phyloP scores from a whole-genome alignment of 2,888 invertebrate species.

The Tiphia femorata region DNA sequence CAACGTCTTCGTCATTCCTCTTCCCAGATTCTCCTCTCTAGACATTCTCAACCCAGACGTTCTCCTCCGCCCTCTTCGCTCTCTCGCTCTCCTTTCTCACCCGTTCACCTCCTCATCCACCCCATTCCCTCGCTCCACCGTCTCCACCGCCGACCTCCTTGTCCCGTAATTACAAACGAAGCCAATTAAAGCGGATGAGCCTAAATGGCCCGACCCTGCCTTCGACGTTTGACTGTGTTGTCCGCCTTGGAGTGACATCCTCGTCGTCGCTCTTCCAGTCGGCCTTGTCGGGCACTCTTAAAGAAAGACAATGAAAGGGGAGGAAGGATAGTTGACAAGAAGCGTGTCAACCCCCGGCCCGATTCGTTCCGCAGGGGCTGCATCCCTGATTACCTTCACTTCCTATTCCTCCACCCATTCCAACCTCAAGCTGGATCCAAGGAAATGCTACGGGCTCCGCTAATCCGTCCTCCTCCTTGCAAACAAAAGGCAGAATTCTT shows the following conservation, averaged over 20 bases:
- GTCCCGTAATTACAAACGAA: slow-evolving; percentile 45
- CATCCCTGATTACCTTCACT: no score
- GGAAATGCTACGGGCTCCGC: no score
- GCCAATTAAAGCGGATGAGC: slow-evolving; percentile 49
- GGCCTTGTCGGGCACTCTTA: no score
- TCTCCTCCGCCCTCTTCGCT: slow-evolving; percentile 7
- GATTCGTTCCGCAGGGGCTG: no score
- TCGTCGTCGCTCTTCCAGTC: neutral
- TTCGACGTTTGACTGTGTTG: slow-evolving; percentile 30
- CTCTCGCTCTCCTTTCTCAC: slow-evolving; percentile 1
- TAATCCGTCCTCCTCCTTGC: no score
- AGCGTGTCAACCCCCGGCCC: no score
- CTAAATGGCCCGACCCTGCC: slow-evolving; percentile 36
- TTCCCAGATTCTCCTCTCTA: neutral
- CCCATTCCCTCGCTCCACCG: no score
- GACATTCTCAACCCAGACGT: neutral
- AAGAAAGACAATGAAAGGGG: no score
- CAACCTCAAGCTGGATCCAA: no score
- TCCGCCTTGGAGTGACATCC: neutral
- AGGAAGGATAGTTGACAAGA: no score
- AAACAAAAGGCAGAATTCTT: no score
- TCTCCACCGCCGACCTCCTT: neutral
- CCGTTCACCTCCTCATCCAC: slow-evolving; percentile 11
- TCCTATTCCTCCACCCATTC: no score
- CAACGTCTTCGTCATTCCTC: neutral